These are phyloP conservation scores for Pseudeuparius sepicola DNA, from an alignment of 2,888 invertebrate species.

Conservation along the genomic window DNA sequence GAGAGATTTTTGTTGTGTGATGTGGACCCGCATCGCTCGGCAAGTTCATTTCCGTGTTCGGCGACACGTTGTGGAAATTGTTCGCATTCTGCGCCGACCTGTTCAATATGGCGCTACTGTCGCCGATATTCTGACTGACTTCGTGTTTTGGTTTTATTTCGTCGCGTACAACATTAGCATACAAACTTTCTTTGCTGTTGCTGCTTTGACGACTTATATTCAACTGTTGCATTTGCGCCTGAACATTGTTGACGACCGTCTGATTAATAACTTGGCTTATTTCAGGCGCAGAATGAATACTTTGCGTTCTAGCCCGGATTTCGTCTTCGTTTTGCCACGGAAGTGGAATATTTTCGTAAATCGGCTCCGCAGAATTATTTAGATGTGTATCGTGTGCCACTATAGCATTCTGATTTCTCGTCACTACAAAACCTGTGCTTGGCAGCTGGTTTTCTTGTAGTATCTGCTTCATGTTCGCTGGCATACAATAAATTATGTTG, in stretches of 20 bases:
- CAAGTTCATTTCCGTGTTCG: slow-evolving; percentile 28
- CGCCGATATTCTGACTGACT: background rate
- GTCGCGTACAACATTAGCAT: slow-evolving; percentile 32
- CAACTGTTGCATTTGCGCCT: slow-evolving; percentile 28
- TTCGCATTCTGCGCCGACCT: slow-evolving; percentile 19
- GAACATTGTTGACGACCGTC: slow-evolving; percentile 32
- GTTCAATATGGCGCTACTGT: slow-evolving; percentile 9
- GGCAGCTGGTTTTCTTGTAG: slow-evolving; percentile 36
- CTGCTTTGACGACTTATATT: slow-evolving; percentile 19
- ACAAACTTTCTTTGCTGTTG: slow-evolving; percentile 33
- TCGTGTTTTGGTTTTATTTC: slow-evolving; percentile 3
- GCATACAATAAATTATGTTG: slow-evolving; percentile 55
- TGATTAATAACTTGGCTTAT: slow-evolving; percentile 36
- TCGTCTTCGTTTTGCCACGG: slow-evolving; percentile 47
- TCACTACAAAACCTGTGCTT: slow-evolving; percentile 43
- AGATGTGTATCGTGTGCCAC: slow-evolving; percentile 33
- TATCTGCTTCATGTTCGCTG: slow-evolving; percentile 41
- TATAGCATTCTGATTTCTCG: slow-evolving; percentile 39
- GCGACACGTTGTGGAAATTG: slow-evolving; percentile 10
- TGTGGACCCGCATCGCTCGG: slow-evolving; percentile 12
- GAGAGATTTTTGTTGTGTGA: slow-evolving; percentile 24
- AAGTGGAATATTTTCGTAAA: slow-evolving; percentile 71
- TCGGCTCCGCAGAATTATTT: slow-evolving; percentile 55
- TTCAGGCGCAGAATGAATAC: slow-evolving; percentile 63
- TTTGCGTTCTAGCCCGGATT: slow-evolving; percentile 48